Evolutionary conservation across 1,140 invertebrate species (phyloP).

Genomic region (Pygmarrhopalites habei): DNA sequence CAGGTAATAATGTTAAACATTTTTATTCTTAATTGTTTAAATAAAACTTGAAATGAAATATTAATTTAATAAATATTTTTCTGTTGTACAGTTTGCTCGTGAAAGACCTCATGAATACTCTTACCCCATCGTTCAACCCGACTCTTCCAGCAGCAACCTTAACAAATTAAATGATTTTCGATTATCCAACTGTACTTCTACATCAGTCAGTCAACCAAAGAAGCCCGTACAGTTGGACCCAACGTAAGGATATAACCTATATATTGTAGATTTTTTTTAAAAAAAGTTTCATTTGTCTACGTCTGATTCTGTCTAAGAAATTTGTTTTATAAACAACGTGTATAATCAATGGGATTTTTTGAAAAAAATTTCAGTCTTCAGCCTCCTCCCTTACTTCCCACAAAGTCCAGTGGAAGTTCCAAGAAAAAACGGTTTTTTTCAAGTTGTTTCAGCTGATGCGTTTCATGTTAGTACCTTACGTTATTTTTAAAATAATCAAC

Average conservation of each 20-base stretch:
- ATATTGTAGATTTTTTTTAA: too few species aligned
- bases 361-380: conserved; percentile 36
- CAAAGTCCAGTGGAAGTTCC: conserved; percentile 34
- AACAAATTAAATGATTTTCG: conserved; percentile 16
- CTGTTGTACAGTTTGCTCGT: too few species aligned
- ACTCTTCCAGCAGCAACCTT: conserved; percentile 10
- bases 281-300: too few species aligned
- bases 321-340: too few species aligned
- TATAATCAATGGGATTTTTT: too few species aligned
- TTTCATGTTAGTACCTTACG: too few species aligned
- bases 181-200: conserved; percentile 24
- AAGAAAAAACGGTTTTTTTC: conserved; percentile 30
- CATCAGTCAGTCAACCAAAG: conserved; percentile 29
- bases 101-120: conserved; percentile 48
- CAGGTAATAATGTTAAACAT: conserved; percentile 49
- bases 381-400: conserved; percentile 37
- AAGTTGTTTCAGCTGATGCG: not conserved
- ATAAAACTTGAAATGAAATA: too few species aligned
- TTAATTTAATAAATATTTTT: too few species aligned
- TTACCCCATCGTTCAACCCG: conserved; percentile 36
- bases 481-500: too few species aligned
- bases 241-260: too few species aligned
- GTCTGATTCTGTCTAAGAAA: too few species aligned
- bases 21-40: too few species aligned
- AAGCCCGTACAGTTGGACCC: conserved; percentile 37